These are phyloP conservation scores for Himalopsyche anomala DNA, from an alignment of 2,888 invertebrate species.

Conservation along the genomic window DNA sequence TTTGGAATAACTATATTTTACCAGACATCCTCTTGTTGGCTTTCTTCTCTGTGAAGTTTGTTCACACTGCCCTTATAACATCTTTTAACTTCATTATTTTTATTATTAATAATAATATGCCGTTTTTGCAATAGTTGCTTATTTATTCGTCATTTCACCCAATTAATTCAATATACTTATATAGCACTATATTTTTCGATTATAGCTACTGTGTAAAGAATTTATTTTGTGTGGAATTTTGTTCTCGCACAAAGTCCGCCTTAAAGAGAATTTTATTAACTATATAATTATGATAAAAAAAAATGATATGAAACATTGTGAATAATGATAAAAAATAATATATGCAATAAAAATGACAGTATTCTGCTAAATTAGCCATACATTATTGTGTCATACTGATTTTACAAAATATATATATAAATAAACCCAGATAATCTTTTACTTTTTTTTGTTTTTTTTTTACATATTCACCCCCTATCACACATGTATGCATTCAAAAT, in stretches of 20 bases:
- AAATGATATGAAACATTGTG: neutral
- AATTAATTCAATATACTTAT: neutral
- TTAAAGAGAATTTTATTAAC: neutral
- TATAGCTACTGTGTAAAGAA: neutral
- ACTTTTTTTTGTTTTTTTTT: neutral
- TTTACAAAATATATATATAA: slow-evolving; percentile 27
- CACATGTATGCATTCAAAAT: no score
- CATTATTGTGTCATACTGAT: slow-evolving; percentile 19
- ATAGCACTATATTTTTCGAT: neutral
- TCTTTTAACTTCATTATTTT: neutral
- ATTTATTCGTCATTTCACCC: neutral
- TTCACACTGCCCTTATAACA: neutral
- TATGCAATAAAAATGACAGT: slow-evolving; percentile 33
- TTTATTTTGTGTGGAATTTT: slow-evolving; percentile 3
- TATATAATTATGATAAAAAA: neutral
- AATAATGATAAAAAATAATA: slow-evolving; percentile 25
- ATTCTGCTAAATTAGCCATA: slow-evolving; percentile 34
- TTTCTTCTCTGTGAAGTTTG: neutral
- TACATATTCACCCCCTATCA: no score
- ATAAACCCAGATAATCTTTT: slow-evolving; percentile 4
- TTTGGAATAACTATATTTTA: slow-evolving; percentile 20
- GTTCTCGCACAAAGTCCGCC: slow-evolving; percentile 24
- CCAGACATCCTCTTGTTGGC: neutral
- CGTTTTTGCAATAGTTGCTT: slow-evolving; percentile 1
- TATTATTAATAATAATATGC: neutral